Evolutionary conservation across 1,140 invertebrate genomes (phyloP), one percentile per base, ranked within the genome.

Genomic region (Cephus cinctus): DNA sequence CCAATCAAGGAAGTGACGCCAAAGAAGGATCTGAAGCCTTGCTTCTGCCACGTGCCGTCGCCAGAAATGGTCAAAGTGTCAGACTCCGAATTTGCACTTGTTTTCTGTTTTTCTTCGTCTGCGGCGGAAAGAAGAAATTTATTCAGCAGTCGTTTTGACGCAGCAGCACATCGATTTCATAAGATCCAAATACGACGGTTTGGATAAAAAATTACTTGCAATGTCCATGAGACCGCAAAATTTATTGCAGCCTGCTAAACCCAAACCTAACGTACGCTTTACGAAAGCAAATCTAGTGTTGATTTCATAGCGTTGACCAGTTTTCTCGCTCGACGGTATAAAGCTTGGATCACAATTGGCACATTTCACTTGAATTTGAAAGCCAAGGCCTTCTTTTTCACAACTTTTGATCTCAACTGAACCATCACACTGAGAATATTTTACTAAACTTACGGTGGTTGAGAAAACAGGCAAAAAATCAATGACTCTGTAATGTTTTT

Each of bases 141-240:
- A 5, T 41, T 32, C n/a, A 19, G 38, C 36, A 40, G 31, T 20
- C 27, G 30, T 47, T 32, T 47, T 9, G 27, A 41, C 32, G 5
- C 11, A 18, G n/a, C 22, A 16, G 31, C 32, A 43, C 22, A 22
- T 43, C 35, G 22, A 27, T 20, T 50, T 14, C 9, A 50, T 50
- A 16, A 30, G 35, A 21, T 20, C 35, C 38, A 25, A 11, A 32
- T 48, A 48, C 12, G 23, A 16, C 45, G 46, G 14, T 42, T 31
- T 49, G 14, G 32, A 35, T 42, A 50, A 34, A 21, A 50, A 55
- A 47, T 5, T 12, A 47, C 43, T 46, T 1, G 41, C 22, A 16
- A 52, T 38, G 43, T 56, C 54, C 49, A 56, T 49, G 16, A 51
- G 22, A 15, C 53, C 48, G 35, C 53, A 51, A 39, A 55, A 55